Evolutionary conservation across 2,888 invertebrate species (phyloP).

Genomic region (Cantharis rufa): DNA sequence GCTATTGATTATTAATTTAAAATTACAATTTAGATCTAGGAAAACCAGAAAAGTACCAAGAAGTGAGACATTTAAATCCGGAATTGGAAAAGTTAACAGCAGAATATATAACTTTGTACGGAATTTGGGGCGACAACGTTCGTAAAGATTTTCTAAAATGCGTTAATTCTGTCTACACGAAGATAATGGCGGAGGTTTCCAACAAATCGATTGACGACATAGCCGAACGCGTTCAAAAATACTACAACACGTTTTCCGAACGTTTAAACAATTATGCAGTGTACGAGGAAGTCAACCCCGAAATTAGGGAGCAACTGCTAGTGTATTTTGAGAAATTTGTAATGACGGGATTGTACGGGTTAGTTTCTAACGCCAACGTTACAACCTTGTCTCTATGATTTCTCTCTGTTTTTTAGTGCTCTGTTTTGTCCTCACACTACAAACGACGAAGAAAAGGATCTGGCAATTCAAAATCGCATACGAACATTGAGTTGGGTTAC

Average conservation of each 20-base stretch:
- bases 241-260: slow-evolving; percentile 81
- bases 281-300: slow-evolving; percentile 68
- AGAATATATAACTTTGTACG: slow-evolving; percentile 49
- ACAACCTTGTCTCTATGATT: neutral
- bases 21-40: slow-evolving; percentile 47
- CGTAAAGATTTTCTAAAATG: slow-evolving; percentile 71
- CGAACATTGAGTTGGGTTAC: slow-evolving; percentile 96
- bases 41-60: slow-evolving; percentile 52
- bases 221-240: slow-evolving; percentile 88
- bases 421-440: slow-evolving; percentile 89
- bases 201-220: slow-evolving; percentile 75
- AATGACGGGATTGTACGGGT: slow-evolving; percentile 88
- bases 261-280: slow-evolving; percentile 69
- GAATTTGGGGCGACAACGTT: slow-evolving; percentile 56
- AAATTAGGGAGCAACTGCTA: slow-evolving; percentile 80
- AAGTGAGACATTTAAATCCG: slow-evolving; percentile 55
- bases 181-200: slow-evolving; percentile 65
- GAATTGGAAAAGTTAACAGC: slow-evolving; percentile 58
- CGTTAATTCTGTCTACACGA: slow-evolving; percentile 68
- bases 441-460: slow-evolving; percentile 92
- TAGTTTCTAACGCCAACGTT: slow-evolving; percentile 40
- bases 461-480: slow-evolving; percentile 90
- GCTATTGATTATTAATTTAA: no score
- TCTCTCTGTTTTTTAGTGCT: slow-evolving; percentile 56
- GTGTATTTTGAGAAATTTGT: slow-evolving; percentile 94